These are phyloP conservation scores for Spondyliosoma cantharus DNA, from an alignment of 2,797 vertebrate species.

Conservation along the genomic window DNA sequence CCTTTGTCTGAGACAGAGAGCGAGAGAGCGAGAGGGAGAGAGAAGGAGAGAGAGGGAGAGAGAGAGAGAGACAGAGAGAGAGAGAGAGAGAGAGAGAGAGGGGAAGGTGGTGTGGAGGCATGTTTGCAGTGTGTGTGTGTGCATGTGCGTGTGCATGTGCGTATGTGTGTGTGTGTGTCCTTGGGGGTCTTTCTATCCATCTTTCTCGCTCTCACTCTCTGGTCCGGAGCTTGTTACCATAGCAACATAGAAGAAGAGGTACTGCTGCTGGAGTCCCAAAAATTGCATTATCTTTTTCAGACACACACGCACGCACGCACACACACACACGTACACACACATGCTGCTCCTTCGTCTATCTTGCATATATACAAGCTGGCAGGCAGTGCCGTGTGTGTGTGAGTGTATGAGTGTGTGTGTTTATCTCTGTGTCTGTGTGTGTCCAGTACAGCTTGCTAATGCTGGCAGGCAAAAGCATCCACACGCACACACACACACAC, in stretches of 20 bases:
- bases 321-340: constrained; percentile 30
- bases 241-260: constrained; percentile 82
- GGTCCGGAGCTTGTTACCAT: constrained; percentile 82
- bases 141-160: constrained; percentile 25
- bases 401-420: constrained; percentile 27
- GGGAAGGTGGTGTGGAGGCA: constrained; percentile 67
- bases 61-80: constrained; percentile 28
- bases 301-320: constrained; percentile 38
- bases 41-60: neutral
- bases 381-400: constrained; percentile 44
- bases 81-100: constrained; percentile 14
- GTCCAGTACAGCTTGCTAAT: constrained; percentile 75
- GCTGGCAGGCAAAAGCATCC: constrained; percentile 75
- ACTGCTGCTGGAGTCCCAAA: constrained; percentile 81
- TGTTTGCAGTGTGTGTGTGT: constrained; percentile 62
- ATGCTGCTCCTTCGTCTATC: constrained; percentile 58
- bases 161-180: constrained; percentile 67
- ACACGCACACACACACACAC: constrained; percentile 31
- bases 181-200: constrained; percentile 81
- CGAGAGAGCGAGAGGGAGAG: constrained; percentile 29
- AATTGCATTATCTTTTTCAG: constrained; percentile 82
- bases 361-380: constrained; percentile 69
- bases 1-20: constrained; percentile 75
- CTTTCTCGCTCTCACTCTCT: constrained; percentile 78
- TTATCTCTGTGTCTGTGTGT: constrained; percentile 48